Evolutionary conservation across 2,888 invertebrate genomes (phyloP), one percentile per base, ranked within the genome.

Genomic region (Pristionchus fissidentatus): DNA sequence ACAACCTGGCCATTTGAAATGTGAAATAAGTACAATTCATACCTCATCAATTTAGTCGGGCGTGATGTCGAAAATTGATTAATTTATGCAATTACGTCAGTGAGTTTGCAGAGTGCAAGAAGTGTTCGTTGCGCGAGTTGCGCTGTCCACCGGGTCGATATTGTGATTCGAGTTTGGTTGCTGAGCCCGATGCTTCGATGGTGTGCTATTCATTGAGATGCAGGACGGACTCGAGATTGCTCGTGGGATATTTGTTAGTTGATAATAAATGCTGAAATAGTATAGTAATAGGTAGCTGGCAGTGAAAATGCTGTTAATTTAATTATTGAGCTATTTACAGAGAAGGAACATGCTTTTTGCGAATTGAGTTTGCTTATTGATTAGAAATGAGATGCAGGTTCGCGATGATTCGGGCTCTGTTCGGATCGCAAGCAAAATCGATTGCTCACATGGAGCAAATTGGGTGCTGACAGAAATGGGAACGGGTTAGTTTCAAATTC

Each of bases 71-170:
- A n/a, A n/a, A n/a, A n/a, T n/a, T n/a, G n/a, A n/a, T n/a, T n/a
- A n/a, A n/a, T n/a, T n/a, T n/a, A n/a, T n/a, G n/a, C n/a, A n/a
- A n/a, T n/a, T n/a, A n/a, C n/a, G n/a, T n/a, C n/a, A n/a, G n/a
- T n/a, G n/a, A n/a, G n/a, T 10, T 79, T 78, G 1, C 79, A 79
- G 79, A 57, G 26, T 79, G 79, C 79, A 79, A 79, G 79, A 79
- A 79, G 79, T 79, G 79, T 26, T n/a, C 79, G 41, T 38, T 79
- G 22, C 57, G 55, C 2, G 79, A 79, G 57, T 22, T 79, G 26
- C 15, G 55, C 1, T 79, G 79, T 79, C 57, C 79, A 5, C 0
- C 38, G 8, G 79, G 35, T 38, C 35, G 79, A 57, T 46, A 79
- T 57, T 79, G 79, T 57, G 79, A 79, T 26, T 57, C 57, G 79